Base-by-base conservation (phyloP, 1,140 invertebrate genomes). In the Colletes latitarsis region DNA sequence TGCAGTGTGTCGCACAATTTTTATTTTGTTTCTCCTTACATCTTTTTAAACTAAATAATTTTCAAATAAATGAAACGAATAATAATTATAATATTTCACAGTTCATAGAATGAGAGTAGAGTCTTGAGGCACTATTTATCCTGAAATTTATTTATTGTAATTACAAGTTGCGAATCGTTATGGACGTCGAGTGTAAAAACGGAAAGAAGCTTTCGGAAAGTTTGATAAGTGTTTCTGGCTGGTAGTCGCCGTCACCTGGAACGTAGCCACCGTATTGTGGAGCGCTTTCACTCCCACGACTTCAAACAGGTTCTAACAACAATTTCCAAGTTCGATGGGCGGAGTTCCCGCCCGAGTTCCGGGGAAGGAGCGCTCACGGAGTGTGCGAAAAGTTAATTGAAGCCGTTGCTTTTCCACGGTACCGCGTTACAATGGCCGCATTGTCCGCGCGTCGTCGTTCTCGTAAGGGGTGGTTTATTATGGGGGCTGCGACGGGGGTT, bases 391-490 rank as follows among this genome's bases (percentile, higher is more conserved):
- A 90, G 88, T 92, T 92, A 92, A 92, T 92, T 91, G 90, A 91
- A 91, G 84, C 84, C 82, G 83, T 63, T 46, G 71, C 82, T 90
- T 91, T 90, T 87, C 88, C 87, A 89, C 83, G 84, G 52, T 49
- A 12, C 49, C 49, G 8, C 77, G 79, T 74, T 30, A 92, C 89
- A 92, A 92, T 91, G 85, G 77, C 70, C 79, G 85, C n/a, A 92
- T 92, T 91, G 91, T 92, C 73, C 63, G 78, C 53, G 58, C 3
- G 49, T 68, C 84, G 81, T 84, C 75, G 53, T 73, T 67, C 83
- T 83, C 88, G 71, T 73, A 62, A 84, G 90, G 91, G 91, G 91
- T 91, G 91, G 90, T 92, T 92, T 92, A 92, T 92, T 92, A 87
- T 91, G 88, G 87, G 85, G 90, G 88, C 86, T 81, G 70, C 67